These are phyloP conservation scores for Syngnathus floridae DNA, from an alignment of 2,113 vertebrate genomes.

Conservation along the genomic window DNA sequence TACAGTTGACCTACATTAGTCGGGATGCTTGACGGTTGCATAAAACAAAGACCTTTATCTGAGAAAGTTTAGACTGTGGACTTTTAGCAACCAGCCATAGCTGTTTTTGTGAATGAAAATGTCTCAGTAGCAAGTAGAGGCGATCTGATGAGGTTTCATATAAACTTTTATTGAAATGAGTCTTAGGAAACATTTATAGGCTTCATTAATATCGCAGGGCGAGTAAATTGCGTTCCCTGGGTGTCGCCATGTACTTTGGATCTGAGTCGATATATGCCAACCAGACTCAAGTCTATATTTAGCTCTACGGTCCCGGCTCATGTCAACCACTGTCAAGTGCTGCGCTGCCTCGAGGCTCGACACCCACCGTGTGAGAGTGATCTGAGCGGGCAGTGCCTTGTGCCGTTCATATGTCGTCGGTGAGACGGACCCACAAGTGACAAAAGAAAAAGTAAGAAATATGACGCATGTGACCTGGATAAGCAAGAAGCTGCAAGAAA, in stretches of 20 bases:
- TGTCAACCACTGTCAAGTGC: slow-evolving; percentile 61
- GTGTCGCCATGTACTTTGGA: slow-evolving; percentile 41
- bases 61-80: background rate
- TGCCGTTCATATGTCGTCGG: slow-evolving; percentile 45
- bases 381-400: slow-evolving; percentile 51
- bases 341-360: slow-evolving; percentile 43
- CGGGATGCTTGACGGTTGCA: slow-evolving; percentile 12
- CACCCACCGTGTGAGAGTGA: slow-evolving; percentile 48
- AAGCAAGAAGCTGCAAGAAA: slow-evolving; percentile 27
- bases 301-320: slow-evolving; percentile 38
- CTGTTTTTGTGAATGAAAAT: background rate
- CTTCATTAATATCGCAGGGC: slow-evolving; percentile 22
- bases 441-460: slow-evolving; percentile 5
- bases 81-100: background rate
- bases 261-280: slow-evolving; percentile 44
- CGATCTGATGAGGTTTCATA: background rate
- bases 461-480: slow-evolving; percentile 27
- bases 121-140: background rate
- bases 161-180: background rate
- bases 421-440: slow-evolving; percentile 20
- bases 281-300: slow-evolving; percentile 49
- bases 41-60: slow-evolving; percentile 11
- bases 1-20: slow-evolving; percentile 29
- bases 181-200: background rate
- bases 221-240: slow-evolving; percentile 35